Conservation (phyloP, 1,140 invertebrate species). For the Agraylea sexmaculata region DNA sequence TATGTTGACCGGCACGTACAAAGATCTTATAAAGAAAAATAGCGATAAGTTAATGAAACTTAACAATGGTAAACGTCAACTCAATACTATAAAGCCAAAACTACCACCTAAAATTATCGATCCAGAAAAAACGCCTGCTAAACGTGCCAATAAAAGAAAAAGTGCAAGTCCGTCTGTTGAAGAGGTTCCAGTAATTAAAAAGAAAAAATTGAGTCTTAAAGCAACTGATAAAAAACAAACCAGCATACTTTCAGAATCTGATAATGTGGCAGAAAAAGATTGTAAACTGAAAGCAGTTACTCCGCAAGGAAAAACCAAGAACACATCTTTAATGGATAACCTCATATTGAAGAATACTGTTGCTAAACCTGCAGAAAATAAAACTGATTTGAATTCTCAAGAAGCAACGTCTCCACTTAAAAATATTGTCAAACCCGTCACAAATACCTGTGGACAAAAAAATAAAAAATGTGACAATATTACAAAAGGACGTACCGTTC, state of each 20-base stretch:
- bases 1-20: constrained; percentile 27
- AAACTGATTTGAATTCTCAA: too few species aligned
- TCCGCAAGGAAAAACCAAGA: constrained; percentile 36
- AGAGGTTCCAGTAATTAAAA: constrained; percentile 18
- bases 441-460: too few species aligned
- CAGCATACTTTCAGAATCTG: constrained; percentile 9
- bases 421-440: too few species aligned
- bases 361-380: constrained; percentile 7
- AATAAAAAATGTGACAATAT: too few species aligned
- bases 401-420: too few species aligned
- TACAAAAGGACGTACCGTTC: too few species aligned
- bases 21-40: constrained; percentile 32
- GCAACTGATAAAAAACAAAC: constrained; percentile 24
- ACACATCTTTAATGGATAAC: constrained; percentile 39
- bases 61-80: constrained; percentile 31
- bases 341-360: constrained; percentile 38
- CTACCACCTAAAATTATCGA: constrained; percentile 21
- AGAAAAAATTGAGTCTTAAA: constrained; percentile 20
- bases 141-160: constrained; percentile 21
- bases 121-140: constrained; percentile 28
- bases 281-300: constrained; percentile 25
- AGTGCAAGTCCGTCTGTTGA: constrained; percentile 2
- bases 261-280: constrained; percentile 12
- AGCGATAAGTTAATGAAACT: constrained; percentile 26
- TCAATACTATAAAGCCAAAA: constrained; percentile 25